Conservation (phyloP, 1,140 invertebrate species). For the Drosophila mayri region DNA sequence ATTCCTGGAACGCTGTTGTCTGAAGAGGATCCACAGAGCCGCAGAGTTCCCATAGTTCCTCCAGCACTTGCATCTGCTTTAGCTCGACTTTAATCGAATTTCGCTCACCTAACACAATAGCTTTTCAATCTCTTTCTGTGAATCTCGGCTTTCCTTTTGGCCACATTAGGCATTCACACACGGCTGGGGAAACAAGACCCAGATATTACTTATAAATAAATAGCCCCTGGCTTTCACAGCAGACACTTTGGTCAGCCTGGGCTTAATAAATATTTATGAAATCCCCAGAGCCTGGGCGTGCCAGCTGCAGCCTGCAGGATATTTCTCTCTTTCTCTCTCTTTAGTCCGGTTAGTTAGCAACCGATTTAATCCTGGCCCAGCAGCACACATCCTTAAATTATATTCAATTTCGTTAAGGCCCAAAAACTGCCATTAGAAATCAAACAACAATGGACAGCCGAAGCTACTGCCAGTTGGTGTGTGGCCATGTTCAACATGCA, state of each 20-base stretch:
- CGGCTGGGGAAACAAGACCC: constrained; percentile 12
- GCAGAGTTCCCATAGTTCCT: neutral
- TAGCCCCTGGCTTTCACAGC: constrained; percentile 45
- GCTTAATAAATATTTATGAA: constrained; percentile 65
- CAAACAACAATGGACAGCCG: constrained; percentile 68
- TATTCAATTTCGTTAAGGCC: constrained; percentile 46
- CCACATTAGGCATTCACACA: constrained; percentile 39
- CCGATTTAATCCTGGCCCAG: constrained; percentile 24
- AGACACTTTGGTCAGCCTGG: constrained; percentile 51
- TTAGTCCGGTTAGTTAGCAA: constrained; percentile 27
- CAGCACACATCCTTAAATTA: constrained; percentile 59
- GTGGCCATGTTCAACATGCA: constrained; percentile 75
- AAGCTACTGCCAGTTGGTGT: constrained; percentile 46
- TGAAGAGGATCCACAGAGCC: neutral
- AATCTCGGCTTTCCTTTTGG: constrained; percentile 11
- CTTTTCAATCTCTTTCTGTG: constrained; percentile 23
- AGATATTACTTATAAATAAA: constrained; percentile 56
- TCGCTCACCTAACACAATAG: constrained; percentile 14
- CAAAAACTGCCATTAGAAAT: constrained; percentile 71
- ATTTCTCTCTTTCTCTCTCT: constrained; percentile 24
- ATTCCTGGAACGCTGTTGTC: constrained; percentile 28
- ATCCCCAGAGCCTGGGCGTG: constrained; percentile 14
- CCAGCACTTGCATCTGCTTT: constrained; percentile 28
- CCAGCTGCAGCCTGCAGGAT: constrained; percentile 28
- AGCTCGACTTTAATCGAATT: constrained; percentile 42